phyloP scores from a whole-genome alignment of 2,888 invertebrate genomes.

The Cynaeus angustus region DNA sequence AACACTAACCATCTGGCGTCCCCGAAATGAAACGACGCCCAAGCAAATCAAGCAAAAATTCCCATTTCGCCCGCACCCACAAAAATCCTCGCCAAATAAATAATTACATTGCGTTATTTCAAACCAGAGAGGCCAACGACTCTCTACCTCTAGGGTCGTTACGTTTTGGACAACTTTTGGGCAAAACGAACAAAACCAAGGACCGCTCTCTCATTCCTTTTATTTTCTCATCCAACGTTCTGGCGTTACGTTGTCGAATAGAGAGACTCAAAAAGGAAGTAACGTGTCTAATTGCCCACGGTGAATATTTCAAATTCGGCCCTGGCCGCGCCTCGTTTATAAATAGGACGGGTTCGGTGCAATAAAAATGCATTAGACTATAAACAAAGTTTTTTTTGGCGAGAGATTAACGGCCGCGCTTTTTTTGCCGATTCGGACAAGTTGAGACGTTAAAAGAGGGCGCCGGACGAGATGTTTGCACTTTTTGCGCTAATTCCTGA shows the following conservation, averaged over 20 bases:
- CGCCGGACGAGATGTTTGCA: slow-evolving; percentile 11
- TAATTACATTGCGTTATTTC: slow-evolving; percentile 39
- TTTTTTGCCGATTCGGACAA: slow-evolving; percentile 33
- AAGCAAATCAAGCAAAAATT: slow-evolving; percentile 14
- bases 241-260: slow-evolving; percentile 29
- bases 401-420: slow-evolving; percentile 15
- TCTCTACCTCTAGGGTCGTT: slow-evolving; percentile 63
- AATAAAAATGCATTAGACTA: slow-evolving; percentile 66
- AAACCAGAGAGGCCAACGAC: slow-evolving; percentile 45
- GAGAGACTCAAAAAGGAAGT: slow-evolving; percentile 36
- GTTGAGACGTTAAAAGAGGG: slow-evolving; percentile 32
- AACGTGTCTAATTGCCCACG: slow-evolving; percentile 17
- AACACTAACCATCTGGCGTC: slow-evolving; percentile 12
- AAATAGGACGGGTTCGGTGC: slow-evolving; percentile 50
- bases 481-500: slow-evolving; percentile 7
- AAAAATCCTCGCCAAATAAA: slow-evolving; percentile 40
- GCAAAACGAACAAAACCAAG: slow-evolving; percentile 60
- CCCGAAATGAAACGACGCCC: background rate
- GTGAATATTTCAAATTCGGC: slow-evolving; percentile 43
- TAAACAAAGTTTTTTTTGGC: slow-evolving; percentile 47
- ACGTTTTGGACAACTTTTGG: slow-evolving; percentile 67
- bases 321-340: slow-evolving; percentile 54
- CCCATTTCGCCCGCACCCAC: slow-evolving; percentile 29
- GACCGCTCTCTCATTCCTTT: slow-evolving; percentile 44
- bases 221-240: slow-evolving; percentile 30